Evolutionary conservation across 2,113 vertebrate species (phyloP), one percentile per base, ranked within the genome.

Genomic region (Micronycteris hirsuta): DNA sequence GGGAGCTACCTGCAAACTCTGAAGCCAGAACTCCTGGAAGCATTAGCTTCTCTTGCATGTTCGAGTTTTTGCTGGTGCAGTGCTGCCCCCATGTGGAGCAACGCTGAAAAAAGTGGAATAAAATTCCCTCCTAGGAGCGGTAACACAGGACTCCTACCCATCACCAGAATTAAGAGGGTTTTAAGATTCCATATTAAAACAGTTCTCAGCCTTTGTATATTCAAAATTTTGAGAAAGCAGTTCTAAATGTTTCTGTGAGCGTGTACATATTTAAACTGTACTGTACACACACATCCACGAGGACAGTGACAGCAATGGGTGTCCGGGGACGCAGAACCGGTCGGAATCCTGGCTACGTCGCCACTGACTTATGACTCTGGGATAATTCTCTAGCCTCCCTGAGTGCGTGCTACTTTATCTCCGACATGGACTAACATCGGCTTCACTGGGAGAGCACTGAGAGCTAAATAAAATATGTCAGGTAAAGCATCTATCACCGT

Each of bases 21-120:
- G 65, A 67, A 26, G 41, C 36, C 58, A 92, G 43, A 86, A 26
- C 28, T 1, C 33, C 45, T 41, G 2, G 17, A 38, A 82, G 10
- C 9, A 14, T 61, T 36, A 4, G 15, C 24, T 49, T 54, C 31
- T 49, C 65, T 33, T 52, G 20, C 41, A 70, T 45, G 16, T 19
- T 16, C 33, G 49, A 58, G 12, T 9, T 49, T n/a, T 56, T 91
- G 61, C 17, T 68, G 56, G 63, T 38, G 5, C 33, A 36, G 41
- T 96, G 97, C 96, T 97, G 95, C 96, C 95, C 96, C 92, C 94
- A 1, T 73, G 89, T 94, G 97, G 95, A 87, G 76, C 19, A 94
- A 80, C 41, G 63, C 38, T 49, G n/a, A 83, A 92, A 85, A 81
- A 73, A 45, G 4, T n/a, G 16, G 20, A 93, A 93, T 17, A 73